Evolutionary conservation across 2,888 invertebrate species (phyloP), one percentile per base, ranked within the genome.

Genomic region (Cephus nigrinus): DNA sequence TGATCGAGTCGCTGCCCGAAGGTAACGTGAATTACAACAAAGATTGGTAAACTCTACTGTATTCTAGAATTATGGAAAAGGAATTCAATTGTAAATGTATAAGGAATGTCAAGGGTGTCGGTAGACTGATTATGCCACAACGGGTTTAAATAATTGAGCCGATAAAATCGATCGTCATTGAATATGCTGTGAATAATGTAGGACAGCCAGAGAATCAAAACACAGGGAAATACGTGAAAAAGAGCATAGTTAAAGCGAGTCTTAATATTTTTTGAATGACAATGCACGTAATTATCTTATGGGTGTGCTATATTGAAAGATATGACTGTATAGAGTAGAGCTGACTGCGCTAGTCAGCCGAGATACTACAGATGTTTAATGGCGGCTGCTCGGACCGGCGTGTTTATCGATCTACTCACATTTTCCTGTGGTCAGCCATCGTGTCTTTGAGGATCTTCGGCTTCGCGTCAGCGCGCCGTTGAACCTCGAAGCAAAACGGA

Each of bases 381-480:
- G 55, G 55, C 55, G 55, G 55, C 55, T 23, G 23, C 55, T 55
- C 55, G 55, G 23, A 9, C 55, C 55, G 55, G 55, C 55, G 23
- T 55, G 23, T 55, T 55, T 55, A 55, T 55, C 55, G 55, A 55
- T 55, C 34, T 68, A 86, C 88, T 88, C 75, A 88, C 88, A 88
- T 88, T 86, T 88, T 88, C 78, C 84, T 83, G 78, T 82, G 86
- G 76, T 88, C 88, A 77, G 88, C 86, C 88, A 88, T 88, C 81
- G 12, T 33, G 71, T 71, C 12, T 31, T 9, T 33, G 12, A 71
- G 71, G 12, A 71, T 33, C 71, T 71, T 55, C 55, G 55, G 23
- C 23, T 55, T 23, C 0, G 55, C 55, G 5, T 55, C 9, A 55
- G 23, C 55, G 55, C 9, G 23, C 55, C 55, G 55, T 55, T 55